Conservation (phyloP, 2,797 vertebrate genomes). For the Parauchenoglanis punctatus region DNA sequence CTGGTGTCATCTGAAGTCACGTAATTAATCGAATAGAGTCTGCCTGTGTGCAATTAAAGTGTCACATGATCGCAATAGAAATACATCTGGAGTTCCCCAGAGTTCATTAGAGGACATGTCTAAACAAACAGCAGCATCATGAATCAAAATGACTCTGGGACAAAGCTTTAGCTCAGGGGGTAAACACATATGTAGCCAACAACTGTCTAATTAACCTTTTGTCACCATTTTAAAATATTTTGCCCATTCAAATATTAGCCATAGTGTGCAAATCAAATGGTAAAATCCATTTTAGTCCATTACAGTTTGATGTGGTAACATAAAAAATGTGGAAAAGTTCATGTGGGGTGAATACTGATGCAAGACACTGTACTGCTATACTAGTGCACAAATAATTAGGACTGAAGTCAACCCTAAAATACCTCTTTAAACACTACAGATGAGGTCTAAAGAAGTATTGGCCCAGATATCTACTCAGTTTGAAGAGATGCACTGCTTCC, state of each 20-base stretch:
- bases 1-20: not conserved
- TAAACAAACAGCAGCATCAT: not conserved
- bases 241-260: not conserved
- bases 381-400: not conserved
- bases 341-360: not conserved
- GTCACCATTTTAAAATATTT: not conserved
- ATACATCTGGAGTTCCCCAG: not conserved
- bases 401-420: not conserved
- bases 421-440: conserved; percentile 14
- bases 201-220: not conserved
- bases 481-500: conserved; percentile 45
- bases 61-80: not conserved
- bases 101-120: not conserved
- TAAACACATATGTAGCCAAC: not conserved
- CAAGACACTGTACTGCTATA: not conserved
- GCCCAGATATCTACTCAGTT: conserved; percentile 42
- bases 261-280: too few relatives aligned
- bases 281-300: not conserved
- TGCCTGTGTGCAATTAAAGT: not conserved
- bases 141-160: not conserved
- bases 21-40: not conserved
- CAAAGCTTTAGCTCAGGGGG: not conserved
- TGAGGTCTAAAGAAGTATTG: not conserved
- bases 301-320: not conserved
- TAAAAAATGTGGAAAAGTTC: not conserved